These are phyloP conservation scores for Tetheella fluctuosa DNA, from an alignment of 2,888 invertebrate species.

Conservation along the genomic window DNA sequence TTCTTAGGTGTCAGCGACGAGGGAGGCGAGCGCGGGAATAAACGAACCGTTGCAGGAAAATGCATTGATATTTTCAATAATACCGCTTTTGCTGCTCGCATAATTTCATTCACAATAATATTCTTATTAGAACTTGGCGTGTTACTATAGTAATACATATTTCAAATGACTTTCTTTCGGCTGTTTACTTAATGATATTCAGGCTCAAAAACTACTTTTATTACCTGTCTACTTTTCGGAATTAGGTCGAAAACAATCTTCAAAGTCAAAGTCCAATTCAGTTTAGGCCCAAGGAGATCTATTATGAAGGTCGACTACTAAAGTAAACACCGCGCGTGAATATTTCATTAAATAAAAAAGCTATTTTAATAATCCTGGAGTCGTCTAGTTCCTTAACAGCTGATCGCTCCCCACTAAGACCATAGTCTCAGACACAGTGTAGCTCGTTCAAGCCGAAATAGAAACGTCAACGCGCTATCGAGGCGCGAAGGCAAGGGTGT, in stretches of 20 bases:
- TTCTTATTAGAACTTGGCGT: background rate
- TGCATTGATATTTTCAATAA: constrained; percentile 2
- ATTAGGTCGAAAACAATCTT: too few relatives aligned
- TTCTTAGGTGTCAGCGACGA: constrained; percentile 19
- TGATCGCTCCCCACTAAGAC: background rate
- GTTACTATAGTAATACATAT: background rate
- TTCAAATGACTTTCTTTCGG: too few relatives aligned
- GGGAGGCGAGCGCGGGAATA: constrained; percentile 12
- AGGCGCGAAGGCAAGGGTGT: constrained; percentile 15
- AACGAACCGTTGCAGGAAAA: background rate
- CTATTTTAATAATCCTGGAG: too few relatives aligned
- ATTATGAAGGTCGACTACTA: too few relatives aligned
- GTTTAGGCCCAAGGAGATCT: too few relatives aligned
- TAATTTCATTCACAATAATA: background rate
- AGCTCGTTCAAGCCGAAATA: constrained; percentile 3
- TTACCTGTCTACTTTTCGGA: too few relatives aligned
- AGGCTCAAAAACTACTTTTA: too few relatives aligned
- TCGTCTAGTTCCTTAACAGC: background rate
- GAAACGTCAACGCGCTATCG: constrained; percentile 10
- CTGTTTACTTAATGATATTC: background rate
- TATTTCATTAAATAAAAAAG: too few relatives aligned
- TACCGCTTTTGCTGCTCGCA: background rate
- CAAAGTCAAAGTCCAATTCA: too few relatives aligned
- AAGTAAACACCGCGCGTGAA: too few relatives aligned
- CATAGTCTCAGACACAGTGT: background rate